Conservation (phyloP, 2,113 vertebrate species). For the Passer domesticus region DNA sequence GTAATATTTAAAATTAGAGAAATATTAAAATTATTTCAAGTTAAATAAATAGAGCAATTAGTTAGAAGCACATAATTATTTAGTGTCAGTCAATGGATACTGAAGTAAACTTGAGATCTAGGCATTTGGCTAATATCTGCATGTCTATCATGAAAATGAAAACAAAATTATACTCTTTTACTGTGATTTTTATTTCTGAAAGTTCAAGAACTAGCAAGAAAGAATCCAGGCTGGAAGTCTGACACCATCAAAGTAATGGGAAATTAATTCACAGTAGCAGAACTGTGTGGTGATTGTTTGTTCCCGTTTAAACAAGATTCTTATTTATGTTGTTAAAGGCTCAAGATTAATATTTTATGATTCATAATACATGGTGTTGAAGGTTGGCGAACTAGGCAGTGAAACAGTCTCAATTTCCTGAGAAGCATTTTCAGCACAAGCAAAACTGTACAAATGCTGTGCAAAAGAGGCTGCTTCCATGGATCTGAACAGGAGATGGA, state of each 20-base stretch:
- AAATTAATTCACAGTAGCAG: constrained; percentile 25
- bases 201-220: neutral
- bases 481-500: neutral
- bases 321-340: constrained; percentile 60
- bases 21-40: neutral
- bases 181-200: neutral
- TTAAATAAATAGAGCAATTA: neutral
- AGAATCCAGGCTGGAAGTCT: neutral
- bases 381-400: neutral
- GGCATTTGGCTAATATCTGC: neutral
- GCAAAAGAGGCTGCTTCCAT: neutral
- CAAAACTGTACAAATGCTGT: neutral
- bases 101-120: neutral
- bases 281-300: constrained; percentile 22
- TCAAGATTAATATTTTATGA: constrained; percentile 66
- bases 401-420: neutral
- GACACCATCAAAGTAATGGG: neutral
- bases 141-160: neutral
- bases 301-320: constrained; percentile 62
- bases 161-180: neutral
- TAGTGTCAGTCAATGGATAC: neutral
- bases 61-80: neutral
- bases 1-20: neutral
- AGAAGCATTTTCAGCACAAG: neutral
- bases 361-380: constrained; percentile 33